A percentile compares a stretch with the other conserved stretches of the same genome.
Evolutionary conservation across 2,797 vertebrate species (phyloP).

Genomic region (Hapalemur alaotrensis): DNA sequence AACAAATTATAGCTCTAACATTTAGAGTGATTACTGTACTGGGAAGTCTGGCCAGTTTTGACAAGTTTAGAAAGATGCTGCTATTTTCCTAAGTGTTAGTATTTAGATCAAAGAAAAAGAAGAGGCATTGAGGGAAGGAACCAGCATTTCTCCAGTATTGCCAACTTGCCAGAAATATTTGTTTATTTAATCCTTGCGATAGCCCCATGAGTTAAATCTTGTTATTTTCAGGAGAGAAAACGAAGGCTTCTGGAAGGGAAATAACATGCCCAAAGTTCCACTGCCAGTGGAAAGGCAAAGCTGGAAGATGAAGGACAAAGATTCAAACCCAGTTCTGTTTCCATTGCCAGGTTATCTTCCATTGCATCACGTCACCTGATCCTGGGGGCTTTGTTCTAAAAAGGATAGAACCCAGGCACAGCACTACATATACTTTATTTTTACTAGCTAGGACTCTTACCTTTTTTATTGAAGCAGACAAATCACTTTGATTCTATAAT

Average conservation of each 20-base stretch:
- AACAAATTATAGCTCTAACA: conserved; percentile 21
- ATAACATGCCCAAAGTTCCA: neutral
- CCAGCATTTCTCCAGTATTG: neutral
- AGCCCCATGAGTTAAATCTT: neutral
- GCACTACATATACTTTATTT: neutral
- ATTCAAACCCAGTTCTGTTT: neutral
- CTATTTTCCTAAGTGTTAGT: conserved; percentile 10
- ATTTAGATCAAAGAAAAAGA: neutral
- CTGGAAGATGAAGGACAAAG: neutral
- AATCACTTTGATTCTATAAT: neutral
- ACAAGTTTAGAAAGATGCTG: neutral
- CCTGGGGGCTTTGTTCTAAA: neutral
- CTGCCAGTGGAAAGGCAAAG: neutral
- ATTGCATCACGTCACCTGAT: neutral
- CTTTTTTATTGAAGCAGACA: neutral
- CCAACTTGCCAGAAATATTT: neutral
- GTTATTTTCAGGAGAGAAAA: neutral
- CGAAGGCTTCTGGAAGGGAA: neutral
- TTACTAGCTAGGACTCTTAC: neutral
- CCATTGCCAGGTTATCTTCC: neutral
- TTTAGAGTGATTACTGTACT: neutral
- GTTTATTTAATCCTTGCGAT: neutral
- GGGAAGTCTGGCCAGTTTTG: neutral
- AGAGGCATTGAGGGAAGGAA: neutral
- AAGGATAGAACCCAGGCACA: neutral